Evolutionary conservation across 1,140 invertebrate species (phyloP), one percentile per base, ranked within the genome.

Genomic region (Phenacoccus solenopsis): DNA sequence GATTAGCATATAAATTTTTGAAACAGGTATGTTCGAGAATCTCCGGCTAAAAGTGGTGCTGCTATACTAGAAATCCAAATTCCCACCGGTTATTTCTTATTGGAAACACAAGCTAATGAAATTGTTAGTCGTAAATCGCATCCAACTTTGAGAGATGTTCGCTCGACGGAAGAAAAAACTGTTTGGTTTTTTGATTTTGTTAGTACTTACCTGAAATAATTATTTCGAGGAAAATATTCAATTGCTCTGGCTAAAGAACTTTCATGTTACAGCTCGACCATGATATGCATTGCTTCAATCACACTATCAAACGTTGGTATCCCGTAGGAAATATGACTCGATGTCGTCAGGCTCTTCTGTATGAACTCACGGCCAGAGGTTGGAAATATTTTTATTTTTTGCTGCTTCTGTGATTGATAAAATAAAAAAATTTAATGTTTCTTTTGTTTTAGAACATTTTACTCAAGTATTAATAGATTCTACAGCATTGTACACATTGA

Each of bases 351-450:
- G 81, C 84, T 28, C 78, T 81, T 21, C 78, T 86, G 2, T 85
- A 84, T 75, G 84, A 86, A 76, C 80, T 82, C 56, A 84, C 84
- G 76, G 80, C 83, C 70, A 82, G 84, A 78, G 84, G 84, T 84
- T 78, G 16, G 12, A 24, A 35, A 21, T n/a, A 21, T 32, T 30
- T 7, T 16, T 16, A 10, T 32, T 13, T 68, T 68, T 28, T 68
- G 25, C 24, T 5, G 4, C 12, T 32, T 7, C 5, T 32, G 13
- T 32, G 30, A 5, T 32, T 32, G 30, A 32, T 32, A 5, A 32
- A 7, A n/a, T n/a, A n/a, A n/a, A n/a, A n/a, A 38, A n/a, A 38
- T 38, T 38, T 72, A 72, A 70, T 64, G 21, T 20, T 74, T 75
- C 13, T 74, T 74, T n/a, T n/a, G n/a, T 77, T 77, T 21, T 80